Percentiles rank a stretch among this genome's conserved stretches.
Conservation (phyloP, 2,888 invertebrate genomes). For the Choristoneura rosaceana region DNA sequence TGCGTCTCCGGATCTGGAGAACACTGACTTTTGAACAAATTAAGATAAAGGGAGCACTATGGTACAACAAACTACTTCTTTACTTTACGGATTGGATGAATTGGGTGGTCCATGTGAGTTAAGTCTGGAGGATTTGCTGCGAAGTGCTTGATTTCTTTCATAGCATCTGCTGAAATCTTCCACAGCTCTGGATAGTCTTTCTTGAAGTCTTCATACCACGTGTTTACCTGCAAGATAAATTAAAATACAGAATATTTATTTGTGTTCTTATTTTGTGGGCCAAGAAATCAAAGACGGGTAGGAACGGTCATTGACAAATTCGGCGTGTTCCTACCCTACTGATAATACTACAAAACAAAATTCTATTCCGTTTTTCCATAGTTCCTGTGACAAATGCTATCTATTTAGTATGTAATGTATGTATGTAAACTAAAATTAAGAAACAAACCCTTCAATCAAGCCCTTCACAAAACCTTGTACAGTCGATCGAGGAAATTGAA, state of each 20-base stretch:
- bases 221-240: constrained; percentile 67
- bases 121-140: constrained; percentile 91
- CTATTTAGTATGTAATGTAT: too few relatives aligned
- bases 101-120: constrained; percentile 89
- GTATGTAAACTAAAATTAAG: too few relatives aligned
- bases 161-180: constrained; percentile 88
- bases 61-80: constrained; percentile 52
- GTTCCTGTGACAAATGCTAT: too few relatives aligned
- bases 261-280: background rate
- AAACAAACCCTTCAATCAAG: too few relatives aligned
- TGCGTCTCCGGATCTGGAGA: constrained; percentile 62
- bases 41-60: background rate
- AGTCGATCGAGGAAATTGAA: too few relatives aligned
- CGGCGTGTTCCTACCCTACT: too few relatives aligned
- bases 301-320: too few relatives aligned
- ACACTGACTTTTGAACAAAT: constrained; percentile 11
- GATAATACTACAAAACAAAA: too few relatives aligned
- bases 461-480: too few relatives aligned
- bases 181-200: constrained; percentile 88
- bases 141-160: constrained; percentile 88
- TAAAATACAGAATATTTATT: constrained; percentile 10
- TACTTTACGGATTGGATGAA: constrained; percentile 88
- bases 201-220: constrained; percentile 91
- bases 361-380: too few relatives aligned
- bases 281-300: too few relatives aligned